phyloP scores from a whole-genome alignment of 2,113 vertebrate genomes.

The Chroicocephalus ridibundus region DNA sequence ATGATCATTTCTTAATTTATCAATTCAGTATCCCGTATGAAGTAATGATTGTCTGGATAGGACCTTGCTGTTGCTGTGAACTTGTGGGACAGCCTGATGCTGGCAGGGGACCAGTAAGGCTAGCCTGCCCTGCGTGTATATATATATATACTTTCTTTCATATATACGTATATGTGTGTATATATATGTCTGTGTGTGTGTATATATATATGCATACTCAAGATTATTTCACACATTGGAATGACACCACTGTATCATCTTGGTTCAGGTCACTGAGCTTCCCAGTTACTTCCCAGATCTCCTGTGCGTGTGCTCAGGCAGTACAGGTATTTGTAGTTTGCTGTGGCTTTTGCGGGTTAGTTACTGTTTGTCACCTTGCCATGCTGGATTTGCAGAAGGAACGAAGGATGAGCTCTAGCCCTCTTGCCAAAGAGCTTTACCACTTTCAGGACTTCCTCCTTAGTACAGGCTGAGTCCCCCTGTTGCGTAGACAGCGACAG shows the following conservation, averaged over 20 bases:
- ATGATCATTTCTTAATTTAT: neutral
- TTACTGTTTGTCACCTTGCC: neutral
- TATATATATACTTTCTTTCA: neutral
- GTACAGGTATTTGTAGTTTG: neutral
- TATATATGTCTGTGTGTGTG: neutral
- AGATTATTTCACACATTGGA: neutral
- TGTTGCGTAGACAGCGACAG: no score
- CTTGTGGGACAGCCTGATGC: neutral
- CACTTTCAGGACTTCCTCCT: neutral
- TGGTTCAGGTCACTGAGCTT: neutral
- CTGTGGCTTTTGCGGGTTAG: neutral
- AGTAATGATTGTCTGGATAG: neutral
- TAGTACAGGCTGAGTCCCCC: neutral
- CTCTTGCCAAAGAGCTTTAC: neutral
- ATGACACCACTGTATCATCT: neutral
- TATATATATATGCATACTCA: no score
- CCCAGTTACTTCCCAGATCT: neutral
- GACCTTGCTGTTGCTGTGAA: neutral
- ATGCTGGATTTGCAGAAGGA: neutral
- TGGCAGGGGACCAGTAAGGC: neutral
- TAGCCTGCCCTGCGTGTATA: neutral
- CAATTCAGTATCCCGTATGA: neutral
- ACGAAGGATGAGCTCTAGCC: neutral
- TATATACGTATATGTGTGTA: neutral
- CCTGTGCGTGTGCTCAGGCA: neutral